Base-by-base conservation (phyloP, 1,140 invertebrate genomes). In the Temnothorax longispinosus region DNA sequence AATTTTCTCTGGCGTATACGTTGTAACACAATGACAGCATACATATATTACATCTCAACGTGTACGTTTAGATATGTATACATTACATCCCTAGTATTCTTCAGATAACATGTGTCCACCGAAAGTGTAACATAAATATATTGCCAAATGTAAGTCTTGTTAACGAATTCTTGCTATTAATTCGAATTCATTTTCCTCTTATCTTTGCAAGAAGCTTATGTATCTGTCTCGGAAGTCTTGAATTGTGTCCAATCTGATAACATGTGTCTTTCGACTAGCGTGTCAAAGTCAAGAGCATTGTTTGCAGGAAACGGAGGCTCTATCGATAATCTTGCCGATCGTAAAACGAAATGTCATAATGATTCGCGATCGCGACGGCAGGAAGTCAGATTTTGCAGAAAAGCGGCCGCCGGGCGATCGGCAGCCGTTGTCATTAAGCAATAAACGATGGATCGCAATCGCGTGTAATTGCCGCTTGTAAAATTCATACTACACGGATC, bases 401-500 rank as follows among this genome's bases (percentile, higher is more conserved):
- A 52, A 2, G 13, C 41, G 5, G 6, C 21, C 15, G 47, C 3
- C 77, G 7, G 21, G 10, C 54, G 38, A 60, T 60, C 54, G 80
- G 52, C 21, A 18, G 10, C 3, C n/a, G 3, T 62, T 62, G 13
- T 11, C 11, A 13, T 72, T 52, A 44, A 86, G 77, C 44, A 81
- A 86, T 62, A 86, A 64, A 27, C 50, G 58, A 87, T 84, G 21
- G 27, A 71, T 54, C 50, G 35, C 21, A 56, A 87, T 84, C 35
- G 11, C 35, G 32, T 82, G 3, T 82, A 82, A 82, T 58, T 82
- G 18, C 27, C 10, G 41, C 41, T 44, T 58, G 47, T 62, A 62
- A 72, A 82, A 74, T 74, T 74, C 4, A 38, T 58, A 18, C 4
- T 56, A 54, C 13, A 27, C 27, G n/a, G 41, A 67, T 67, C 47